These are phyloP conservation scores for Irena cyanogastra DNA, from an alignment of 2,113 vertebrate genomes.

Conservation along the genomic window DNA sequence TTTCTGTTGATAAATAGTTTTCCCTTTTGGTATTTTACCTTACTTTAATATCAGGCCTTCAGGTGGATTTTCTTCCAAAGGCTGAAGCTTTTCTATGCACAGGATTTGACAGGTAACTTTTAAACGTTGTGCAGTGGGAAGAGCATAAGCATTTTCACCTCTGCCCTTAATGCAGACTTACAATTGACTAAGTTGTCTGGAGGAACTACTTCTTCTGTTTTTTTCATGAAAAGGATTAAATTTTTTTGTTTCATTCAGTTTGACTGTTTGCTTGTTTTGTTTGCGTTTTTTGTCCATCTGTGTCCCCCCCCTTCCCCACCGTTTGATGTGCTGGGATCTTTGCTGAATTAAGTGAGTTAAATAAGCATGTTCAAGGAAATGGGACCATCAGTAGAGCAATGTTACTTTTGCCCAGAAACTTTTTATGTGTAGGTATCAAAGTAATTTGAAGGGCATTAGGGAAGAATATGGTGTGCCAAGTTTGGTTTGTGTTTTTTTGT, in stretches of 20 bases:
- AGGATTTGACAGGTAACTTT: not conserved
- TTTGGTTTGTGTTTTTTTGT: not conserved
- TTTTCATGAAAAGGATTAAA: fast-evolving
- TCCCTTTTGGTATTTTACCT: not conserved
- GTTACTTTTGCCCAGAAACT: not conserved
- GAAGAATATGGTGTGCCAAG: not conserved
- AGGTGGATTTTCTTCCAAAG: not conserved
- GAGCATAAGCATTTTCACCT: not conserved
- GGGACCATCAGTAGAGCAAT: not conserved
- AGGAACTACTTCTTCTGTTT: not conserved
- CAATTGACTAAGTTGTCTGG: not conserved
- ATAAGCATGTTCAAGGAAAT: not conserved
- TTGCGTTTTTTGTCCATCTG: not conserved
- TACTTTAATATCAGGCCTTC: not conserved
- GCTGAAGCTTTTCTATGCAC: not conserved
- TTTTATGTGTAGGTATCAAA: not conserved
- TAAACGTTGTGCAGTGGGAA: not conserved
- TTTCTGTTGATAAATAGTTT: not conserved
- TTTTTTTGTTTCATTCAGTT: not conserved
- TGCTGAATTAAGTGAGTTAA: not conserved
- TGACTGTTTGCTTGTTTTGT: not conserved
- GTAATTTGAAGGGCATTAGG: not conserved
- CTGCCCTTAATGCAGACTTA: not conserved
- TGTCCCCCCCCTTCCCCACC: fast-evolving
- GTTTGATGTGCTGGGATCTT: not conserved